These are phyloP conservation scores for Lophius americanus DNA, from an alignment of 2,797 vertebrate species.

Conservation along the genomic window DNA sequence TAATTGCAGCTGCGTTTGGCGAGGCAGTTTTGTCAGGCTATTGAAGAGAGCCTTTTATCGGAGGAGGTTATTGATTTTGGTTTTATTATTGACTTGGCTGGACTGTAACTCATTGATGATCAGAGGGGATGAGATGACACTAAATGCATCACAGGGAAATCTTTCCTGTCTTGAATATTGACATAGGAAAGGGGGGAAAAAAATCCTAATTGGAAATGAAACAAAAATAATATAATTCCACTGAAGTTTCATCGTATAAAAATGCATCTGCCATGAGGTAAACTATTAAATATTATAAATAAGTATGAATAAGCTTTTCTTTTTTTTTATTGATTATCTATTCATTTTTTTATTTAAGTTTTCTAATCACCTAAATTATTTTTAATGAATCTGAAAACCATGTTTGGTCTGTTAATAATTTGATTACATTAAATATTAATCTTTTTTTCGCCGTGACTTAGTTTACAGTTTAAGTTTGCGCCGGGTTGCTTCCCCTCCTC, in stretches of 20 bases:
- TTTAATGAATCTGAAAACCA: not conserved
- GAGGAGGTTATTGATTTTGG: conserved; percentile 42
- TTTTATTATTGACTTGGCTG: conserved; percentile 48
- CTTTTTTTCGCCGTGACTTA: no score
- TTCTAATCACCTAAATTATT: not conserved
- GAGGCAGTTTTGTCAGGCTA: conserved; percentile 21
- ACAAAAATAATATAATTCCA: not conserved
- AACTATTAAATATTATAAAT: no score
- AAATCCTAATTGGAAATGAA: conserved; percentile 6
- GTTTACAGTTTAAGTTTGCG: conserved; percentile 29
- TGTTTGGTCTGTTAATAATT: not conserved
- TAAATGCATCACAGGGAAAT: conserved; percentile 30
- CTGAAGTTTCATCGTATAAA: no score
- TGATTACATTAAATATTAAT: no score
- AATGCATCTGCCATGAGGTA: no score
- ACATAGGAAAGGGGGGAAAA: not conserved
- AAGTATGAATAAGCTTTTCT: not conserved
- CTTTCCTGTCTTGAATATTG: conserved; percentile 15
- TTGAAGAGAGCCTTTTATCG: conserved; percentile 45
- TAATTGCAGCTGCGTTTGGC: conserved; percentile 6
- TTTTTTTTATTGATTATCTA: not conserved
- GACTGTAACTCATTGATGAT: conserved; percentile 56
- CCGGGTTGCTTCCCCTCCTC: conserved; percentile 72
- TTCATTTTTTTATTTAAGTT: not conserved
- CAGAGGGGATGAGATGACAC: conserved; percentile 16